Conservation (phyloP, 2,888 invertebrate species). For the Xestia ashworthii region DNA sequence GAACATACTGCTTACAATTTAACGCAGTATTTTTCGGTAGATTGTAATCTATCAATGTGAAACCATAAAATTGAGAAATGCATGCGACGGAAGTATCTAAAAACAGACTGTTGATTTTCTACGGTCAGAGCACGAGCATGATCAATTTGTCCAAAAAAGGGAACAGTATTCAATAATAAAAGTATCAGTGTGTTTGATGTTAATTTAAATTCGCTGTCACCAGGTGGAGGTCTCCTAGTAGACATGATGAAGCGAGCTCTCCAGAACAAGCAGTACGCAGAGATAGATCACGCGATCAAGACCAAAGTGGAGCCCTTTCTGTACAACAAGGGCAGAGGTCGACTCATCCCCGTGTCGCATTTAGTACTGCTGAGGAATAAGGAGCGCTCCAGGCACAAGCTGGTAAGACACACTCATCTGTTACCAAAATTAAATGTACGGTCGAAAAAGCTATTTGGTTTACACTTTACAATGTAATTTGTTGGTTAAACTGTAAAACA, state of each 20-base stretch:
- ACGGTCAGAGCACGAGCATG: background rate
- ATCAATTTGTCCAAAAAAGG: background rate
- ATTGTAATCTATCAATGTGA: too few relatives aligned
- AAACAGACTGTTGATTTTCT: background rate
- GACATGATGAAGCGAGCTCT: slow-evolving; percentile 98
- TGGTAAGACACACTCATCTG: slow-evolving; percentile 86
- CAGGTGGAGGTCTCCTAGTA: slow-evolving; percentile 97
- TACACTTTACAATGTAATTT: too few relatives aligned
- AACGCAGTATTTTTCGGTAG: too few relatives aligned
- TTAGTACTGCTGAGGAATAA: slow-evolving; percentile 96
- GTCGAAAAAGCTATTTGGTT: too few relatives aligned
- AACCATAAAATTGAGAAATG: too few relatives aligned
- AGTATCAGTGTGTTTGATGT: background rate
- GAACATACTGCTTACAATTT: too few relatives aligned
- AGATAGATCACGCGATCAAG: slow-evolving; percentile 97
- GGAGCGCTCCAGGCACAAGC: slow-evolving; percentile 95
- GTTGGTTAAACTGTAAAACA: too few relatives aligned
- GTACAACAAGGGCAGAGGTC: slow-evolving; percentile 98
- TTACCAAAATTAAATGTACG: background rate
- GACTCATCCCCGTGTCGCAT: slow-evolving; percentile 97
- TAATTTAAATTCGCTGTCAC: background rate
- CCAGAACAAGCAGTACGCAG: slow-evolving; percentile 97
- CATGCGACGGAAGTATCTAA: too few relatives aligned
- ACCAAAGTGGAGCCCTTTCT: slow-evolving; percentile 97
- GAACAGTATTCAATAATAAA: background rate